Evolutionary conservation across 2,888 invertebrate genomes (phyloP), one percentile per base, ranked within the genome.

Genomic region (Theristus sp.): DNA sequence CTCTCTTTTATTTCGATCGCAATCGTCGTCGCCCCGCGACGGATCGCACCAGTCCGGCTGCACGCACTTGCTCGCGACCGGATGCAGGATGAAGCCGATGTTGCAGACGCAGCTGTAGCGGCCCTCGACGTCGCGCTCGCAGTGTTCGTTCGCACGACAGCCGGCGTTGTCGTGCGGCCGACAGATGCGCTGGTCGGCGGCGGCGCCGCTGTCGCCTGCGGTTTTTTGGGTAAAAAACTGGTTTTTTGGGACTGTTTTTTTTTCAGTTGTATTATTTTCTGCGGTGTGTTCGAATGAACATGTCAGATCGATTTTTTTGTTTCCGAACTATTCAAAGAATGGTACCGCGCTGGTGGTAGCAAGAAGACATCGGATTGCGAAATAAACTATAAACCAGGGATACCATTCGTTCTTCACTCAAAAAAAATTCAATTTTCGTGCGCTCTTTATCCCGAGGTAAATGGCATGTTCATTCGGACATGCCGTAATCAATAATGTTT

Each of bases 11-110:
- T 71, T 62, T 25, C 65, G 60, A 61, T 73, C 71, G 63, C 73
- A 73, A 20, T 67, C 64, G 58, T 64, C 61, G 49, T 65, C 66
- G 30, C 29, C 29, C 2, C 2, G 26, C 1, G 61, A 58, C 10
- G 73, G 72, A 60, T 72, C 68, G 64, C 73, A 73, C 1, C 67
- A 68, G 47, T 27, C 71, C 3, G 70, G 70, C 56, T 68, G 64
- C 24, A 63, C 63, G 61, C 71, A 71, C 31, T 67, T 64, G 53
- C 66, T 66, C 25, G 60, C 65, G 6, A 56, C 59, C 26, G 66
- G 66, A 61, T 66, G 60, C 54, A 69, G 59, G 57, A 67, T 69
- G 24, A 66, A 66, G 53, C 71, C 72, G 26, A 63, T 59, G 24
- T 61, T 56, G 61, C 71, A 71, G 56, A 66, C 63, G 61, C 71